Evolutionary conservation across 2,888 invertebrate genomes (phyloP), one percentile per base, ranked within the genome.

Genomic region (Deilephila elpenor): DNA sequence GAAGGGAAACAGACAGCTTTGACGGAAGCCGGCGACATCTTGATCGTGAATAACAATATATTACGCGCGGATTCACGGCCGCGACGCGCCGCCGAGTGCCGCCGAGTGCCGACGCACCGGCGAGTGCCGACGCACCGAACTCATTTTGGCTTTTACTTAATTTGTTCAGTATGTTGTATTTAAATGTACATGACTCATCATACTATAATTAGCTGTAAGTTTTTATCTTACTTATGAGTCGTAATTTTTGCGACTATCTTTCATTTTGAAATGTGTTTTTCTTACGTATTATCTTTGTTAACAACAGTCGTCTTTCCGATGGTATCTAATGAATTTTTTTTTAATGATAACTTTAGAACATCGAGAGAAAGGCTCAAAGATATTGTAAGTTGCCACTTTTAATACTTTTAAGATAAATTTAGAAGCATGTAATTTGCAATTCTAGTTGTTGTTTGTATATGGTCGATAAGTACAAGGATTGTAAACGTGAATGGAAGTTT

Each of bases 1-100:
- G 89, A 89, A 90, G 82, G 88, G 89, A 90, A 88, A 85, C 88
- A 84, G 85, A 81, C 84, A 77, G 84, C 78, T 88, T 88, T 86
- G 89, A 85, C 88, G 89, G 89, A 88, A 89, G 88, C 88, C 84
- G 82, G 86, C 86, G 89, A 88, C 89, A 90, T 90, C 90, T 91
- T 86, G 87, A 83, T 83, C 79, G 86, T 87, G 89, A 89, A 90
- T 91, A 89, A 88, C 86, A 90, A 90, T 87, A 88, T 83, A 87
- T 87, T 83, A 86, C 79, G 85, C 83, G 79, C 82, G 81, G 82
- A 83, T 88, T 91, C 93, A 93, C 82, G 92, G 93, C 80, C 91
- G 88, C 76, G 85, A 78, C 75, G 75, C 64, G 64, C 14, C 79
- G 78, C 82, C 83, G 80, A 81, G 80, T 81, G 64, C 14, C 79